Base-by-base conservation (phyloP, 2,113 vertebrate species). In the Barnardius zonarius region DNA sequence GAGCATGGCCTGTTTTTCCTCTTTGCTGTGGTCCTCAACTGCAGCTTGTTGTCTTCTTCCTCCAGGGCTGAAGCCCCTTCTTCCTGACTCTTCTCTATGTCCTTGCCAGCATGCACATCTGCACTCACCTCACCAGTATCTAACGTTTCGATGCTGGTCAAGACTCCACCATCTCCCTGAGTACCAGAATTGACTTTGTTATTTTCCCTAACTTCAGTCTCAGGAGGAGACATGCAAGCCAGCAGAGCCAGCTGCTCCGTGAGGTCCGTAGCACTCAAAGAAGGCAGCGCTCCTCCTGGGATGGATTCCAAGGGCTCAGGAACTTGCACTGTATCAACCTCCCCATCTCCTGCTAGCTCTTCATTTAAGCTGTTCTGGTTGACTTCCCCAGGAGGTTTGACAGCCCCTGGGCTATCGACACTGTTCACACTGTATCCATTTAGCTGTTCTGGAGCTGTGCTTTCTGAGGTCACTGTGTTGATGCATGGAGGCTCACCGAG, bases 1-100 rank as follows among this genome's bases (percentile, higher is more conserved):
- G 99, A 99, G 90, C 99, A 99, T 0, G 99, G 99, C 30, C 99
- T 98, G 82, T 93, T 98, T 91, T 99, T 99, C 59, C 98, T 98
- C 74, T 98, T 98, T 48, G 93, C 96, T 4, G 95, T 97, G 28
- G 93, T 96, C 66, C 98, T 97, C 46, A 98, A 90, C 1, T 94
- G 98, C 49, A 98, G 98, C 70, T 97, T 97, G 74, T 52, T 97
- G 39, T 95, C 92, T 86, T 95, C 78, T 28, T 97, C 96, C 43
- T 96, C 94, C 63, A 92, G 96, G 54, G 91, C 91, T 37, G 97
- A 94, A 88, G 97, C 90, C 57, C 86, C 93, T 74, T 95, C 94
- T 68, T 86, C 94, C 64, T 81, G 90, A 87, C 41, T 92, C 97
- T 92, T 92, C 55, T 97, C 97, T 92, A 94, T 48, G 63, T 97